Evolutionary conservation across 2,113 vertebrate genomes (phyloP), one percentile per base, ranked within the genome.

Genomic region (Oreochromis spilurus): DNA sequence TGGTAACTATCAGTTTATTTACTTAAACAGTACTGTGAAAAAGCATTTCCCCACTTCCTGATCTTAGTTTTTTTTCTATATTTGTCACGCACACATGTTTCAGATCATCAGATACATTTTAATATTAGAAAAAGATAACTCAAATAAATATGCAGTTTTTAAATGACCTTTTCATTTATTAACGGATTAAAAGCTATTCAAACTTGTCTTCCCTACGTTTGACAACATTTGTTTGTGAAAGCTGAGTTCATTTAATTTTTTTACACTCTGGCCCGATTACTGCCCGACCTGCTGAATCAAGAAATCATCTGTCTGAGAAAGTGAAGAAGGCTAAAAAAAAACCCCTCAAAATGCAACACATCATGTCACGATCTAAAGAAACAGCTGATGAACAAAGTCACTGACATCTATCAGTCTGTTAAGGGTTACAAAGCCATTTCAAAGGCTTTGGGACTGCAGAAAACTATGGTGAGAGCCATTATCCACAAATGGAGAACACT

Each of bases 1-100:
- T 97, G 97, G 98, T 99, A 94, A 97, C 97, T 88, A 21, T 75
- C 17, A 4, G 12, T 79, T 85, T 1, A 21, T 50, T 81, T 26
- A 53, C 19, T 55, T 54, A 5, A 53, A 13, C n/a, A 67, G 11
- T 67, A 40, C 0, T 24, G 12, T 40, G 62, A 67, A 67, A 67
- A 67, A 67, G 36, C n/a, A 40, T 40, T 67, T 24, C 4, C n/a
- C 62, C 36, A 7, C 36, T 67, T 67, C 36, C 62, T 24, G 36
- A 40, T 67, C 36, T 67, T 67, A 40, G 34, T 3, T 38, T 65
- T 62, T 0, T 40, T 67, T 0, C 19, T 24, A 24, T 67, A 14
- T 67, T 67, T 67, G 62, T 21, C 0, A 67, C 6, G 2, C 34
- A 21, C 19, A 67, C 0, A 65, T 3, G 62, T 67, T 40, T 67